Evolutionary conservation across 2,113 vertebrate genomes (phyloP), one percentile per base, ranked within the genome.

Genomic region (Anser brachyrhynchus): DNA sequence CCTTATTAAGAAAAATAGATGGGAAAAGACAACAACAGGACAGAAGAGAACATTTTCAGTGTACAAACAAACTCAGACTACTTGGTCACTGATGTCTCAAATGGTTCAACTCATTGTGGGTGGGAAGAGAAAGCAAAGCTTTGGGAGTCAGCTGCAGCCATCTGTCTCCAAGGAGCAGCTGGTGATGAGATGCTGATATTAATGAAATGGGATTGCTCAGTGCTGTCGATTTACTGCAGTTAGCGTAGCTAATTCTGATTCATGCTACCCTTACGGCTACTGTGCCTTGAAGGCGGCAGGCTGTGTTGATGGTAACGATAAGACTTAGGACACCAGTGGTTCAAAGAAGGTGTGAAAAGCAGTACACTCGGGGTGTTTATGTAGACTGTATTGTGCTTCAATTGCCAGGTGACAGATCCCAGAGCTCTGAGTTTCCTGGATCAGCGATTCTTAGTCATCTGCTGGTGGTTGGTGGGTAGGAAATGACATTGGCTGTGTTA

Each of bases 181-280:
- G 88, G 49, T 93, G 93, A 61, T 57, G 75, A 92, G 75, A 95
- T 66, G 69, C 51, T 88, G 59, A 83, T 88, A 77, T 73, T 92
- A 97, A 95, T 78, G 72, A 91, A 91, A 90, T 61, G 43, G 57
- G 74, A 88, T 92, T 95, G 79, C 57, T 88, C 70, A 46, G n/a
- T 59, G 46, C 72, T 93, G 51, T 75, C 2, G 0, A 84, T 92
- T 80, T 69, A 58, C 83, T 83, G 61, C 66, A 58, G 62, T 66
- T 74, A 74, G 39, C 14, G 35, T 67, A 75, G 73, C 66, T 70
- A 87, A 46, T 92, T 94, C 69, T 92, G 84, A 92, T 69, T 92
- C 82, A 74, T 49, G 57, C 65, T 84, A 22, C n/a, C 35, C 23
- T 90, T 58, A 70, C 11, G 26, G 59, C 71, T 49, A 83, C 54